These are phyloP conservation scores for Elephantulus edwardii DNA, from an alignment of 2,113 vertebrate genomes.

Conservation along the genomic window DNA sequence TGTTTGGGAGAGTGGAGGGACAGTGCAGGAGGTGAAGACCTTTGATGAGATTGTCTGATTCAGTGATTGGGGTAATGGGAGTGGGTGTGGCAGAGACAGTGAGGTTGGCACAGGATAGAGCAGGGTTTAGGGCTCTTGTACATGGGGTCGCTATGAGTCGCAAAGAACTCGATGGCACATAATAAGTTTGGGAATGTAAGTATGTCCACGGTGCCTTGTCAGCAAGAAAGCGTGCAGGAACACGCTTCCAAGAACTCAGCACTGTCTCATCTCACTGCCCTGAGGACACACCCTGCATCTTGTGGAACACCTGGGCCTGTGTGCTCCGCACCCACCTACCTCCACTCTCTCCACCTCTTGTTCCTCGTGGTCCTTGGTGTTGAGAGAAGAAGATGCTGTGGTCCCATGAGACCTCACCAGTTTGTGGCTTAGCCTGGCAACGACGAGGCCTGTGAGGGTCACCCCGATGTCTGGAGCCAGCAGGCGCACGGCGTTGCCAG, in stretches of 20 bases:
- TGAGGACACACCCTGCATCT: background rate
- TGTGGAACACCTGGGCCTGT: background rate
- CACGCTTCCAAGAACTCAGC: background rate
- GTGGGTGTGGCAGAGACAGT: no score
- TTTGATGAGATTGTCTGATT: no score
- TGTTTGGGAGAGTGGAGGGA: no score
- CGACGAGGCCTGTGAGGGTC: conserved; percentile 75
- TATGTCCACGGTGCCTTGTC: background rate
- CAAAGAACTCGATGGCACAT: no score
- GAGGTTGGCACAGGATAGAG: no score
- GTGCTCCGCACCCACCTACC: background rate
- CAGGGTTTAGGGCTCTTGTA: no score
- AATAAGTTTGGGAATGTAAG: no score
- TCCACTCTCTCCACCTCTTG: background rate
- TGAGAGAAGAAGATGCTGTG: conserved; percentile 59
- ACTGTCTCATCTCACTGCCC: background rate
- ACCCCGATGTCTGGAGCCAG: conserved; percentile 83
- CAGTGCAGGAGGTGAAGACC: no score
- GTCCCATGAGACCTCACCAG: conserved; percentile 63
- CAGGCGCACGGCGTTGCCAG: conserved; percentile 81
- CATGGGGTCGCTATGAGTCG: no score
- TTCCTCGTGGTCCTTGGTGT: background rate
- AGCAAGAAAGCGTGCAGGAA: background rate
- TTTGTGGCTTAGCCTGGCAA: conserved; percentile 80
- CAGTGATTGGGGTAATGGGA: no score